Base-by-base conservation (phyloP, 2,113 vertebrate genomes). In the Scartelaos histophorus region DNA sequence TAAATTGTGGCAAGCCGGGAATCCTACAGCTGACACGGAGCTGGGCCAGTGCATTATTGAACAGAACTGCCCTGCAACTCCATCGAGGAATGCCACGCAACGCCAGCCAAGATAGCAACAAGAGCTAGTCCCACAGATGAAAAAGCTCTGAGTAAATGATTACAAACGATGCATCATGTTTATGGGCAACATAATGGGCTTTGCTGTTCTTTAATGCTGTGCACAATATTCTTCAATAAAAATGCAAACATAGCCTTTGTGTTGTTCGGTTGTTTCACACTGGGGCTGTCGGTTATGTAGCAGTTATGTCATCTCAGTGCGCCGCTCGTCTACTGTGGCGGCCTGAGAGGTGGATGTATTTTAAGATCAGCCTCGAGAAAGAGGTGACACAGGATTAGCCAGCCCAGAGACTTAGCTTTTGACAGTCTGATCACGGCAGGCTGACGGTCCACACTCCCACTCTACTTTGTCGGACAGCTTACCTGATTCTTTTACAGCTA, bases 361-460 rank as follows among this genome's bases (percentile, higher is more conserved):
- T 89, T 91, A 88, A 85, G 88, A 85, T 58, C 82, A 80, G 75
- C 1, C 71, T 81, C 80, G 82, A 84, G 79, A 85, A 85, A 82
- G 73, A 83, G 83, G 85, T 85, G 78, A 85, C 74, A 73, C 38
- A 9, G 86, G 86, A 89, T 90, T 88, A 91, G 76, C 74, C 82
- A 16, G 12, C 56, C 80, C 64, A 86, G 78, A 60, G 64, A 78
- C 81, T 87, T 87, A 87, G 73, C 78, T 78, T 90, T 71, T 81
- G 77, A 86, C 84, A 80, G 71, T 65, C 78, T 70, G 38, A 64
- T 80, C 74, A 67, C 54, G 51, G 66, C 69, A 81, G 70, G 3
- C 46, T 67, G 24, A 69, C 34, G 60, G 1, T 69, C 29, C 1
- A 51, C 22, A 71, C 45, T 11, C 68, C 81, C 24, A 70, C 53